Conservation (phyloP, 2,888 invertebrate species). For the Lathronympha strigana region DNA sequence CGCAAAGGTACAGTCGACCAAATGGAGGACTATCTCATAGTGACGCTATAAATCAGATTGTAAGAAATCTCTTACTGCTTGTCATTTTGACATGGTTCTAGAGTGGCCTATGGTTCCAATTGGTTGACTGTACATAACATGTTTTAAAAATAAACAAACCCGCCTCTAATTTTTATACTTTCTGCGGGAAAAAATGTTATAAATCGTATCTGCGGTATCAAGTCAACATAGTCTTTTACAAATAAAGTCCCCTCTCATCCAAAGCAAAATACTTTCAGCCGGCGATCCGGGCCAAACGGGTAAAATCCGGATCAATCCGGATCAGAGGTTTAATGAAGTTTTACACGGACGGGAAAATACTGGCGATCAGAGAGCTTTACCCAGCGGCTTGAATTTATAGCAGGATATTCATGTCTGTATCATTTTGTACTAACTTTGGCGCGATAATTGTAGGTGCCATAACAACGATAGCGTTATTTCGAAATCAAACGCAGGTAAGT, state of each 20-base stretch:
- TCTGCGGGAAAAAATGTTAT: neutral
- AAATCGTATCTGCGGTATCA: neutral
- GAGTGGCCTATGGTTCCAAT: too few species aligned
- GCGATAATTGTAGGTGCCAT: too few species aligned
- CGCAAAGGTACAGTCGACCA: neutral
- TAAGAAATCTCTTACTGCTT: too few species aligned
- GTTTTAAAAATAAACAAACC: neutral
- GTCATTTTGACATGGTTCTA: too few species aligned
- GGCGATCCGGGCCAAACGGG: conserved; percentile 17
- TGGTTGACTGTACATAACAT: neutral
- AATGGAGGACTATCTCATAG: neutral
- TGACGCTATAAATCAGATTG: too few species aligned
- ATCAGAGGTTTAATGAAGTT: conserved; percentile 20
- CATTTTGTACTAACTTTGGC: too few species aligned
- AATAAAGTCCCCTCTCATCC: neutral
- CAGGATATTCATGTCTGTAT: too few species aligned
- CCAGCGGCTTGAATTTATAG: too few species aligned
- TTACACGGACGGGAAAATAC: conserved; percentile 4
- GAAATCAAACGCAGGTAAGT: too few species aligned
- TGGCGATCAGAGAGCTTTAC: neutral
- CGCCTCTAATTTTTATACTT: conserved; percentile 7
- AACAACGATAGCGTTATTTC: too few species aligned
- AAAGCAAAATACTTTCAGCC: conserved; percentile 17
- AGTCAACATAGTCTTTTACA: neutral
- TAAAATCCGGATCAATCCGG: conserved; percentile 26